Conservation (phyloP, 2,797 vertebrate genomes). For the Protosalanx chinensis region DNA sequence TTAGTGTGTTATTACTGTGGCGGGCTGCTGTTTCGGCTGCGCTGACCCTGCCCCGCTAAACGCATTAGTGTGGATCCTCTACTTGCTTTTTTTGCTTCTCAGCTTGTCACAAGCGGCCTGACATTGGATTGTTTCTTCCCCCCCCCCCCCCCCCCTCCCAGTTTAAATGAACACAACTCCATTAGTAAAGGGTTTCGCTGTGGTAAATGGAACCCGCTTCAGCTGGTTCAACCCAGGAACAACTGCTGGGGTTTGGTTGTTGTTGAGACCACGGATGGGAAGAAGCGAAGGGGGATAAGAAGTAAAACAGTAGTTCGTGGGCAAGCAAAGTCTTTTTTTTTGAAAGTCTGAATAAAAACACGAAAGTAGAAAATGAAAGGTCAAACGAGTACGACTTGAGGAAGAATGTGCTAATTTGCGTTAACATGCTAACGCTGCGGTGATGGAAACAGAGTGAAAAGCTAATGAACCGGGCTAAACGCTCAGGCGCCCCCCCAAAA, state of each 20-base stretch:
- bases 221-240: conserved; percentile 30
- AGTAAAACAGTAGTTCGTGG: conserved; percentile 51
- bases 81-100: conserved; percentile 34
- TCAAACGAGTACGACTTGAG: conserved; percentile 51
- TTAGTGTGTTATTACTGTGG: conserved; percentile 46
- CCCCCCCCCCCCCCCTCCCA: conserved; percentile 28
- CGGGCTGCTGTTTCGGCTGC: conserved; percentile 30
- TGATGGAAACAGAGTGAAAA: conserved; percentile 68
- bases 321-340: conserved; percentile 31
- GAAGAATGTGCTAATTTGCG: conserved; percentile 64
- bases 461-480: conserved; percentile 64
- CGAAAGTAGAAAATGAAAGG: conserved; percentile 13
- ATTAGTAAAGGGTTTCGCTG: conserved; percentile 51
- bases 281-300: conserved; percentile 16
- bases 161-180: conserved; percentile 56
- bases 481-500: conserved; percentile 49
- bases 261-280: conserved; percentile 42
- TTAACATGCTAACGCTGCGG: conserved; percentile 61
- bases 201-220: conserved; percentile 55
- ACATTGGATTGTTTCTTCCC: conserved; percentile 55
- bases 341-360: conserved; percentile 24
- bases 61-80: conserved; percentile 43
- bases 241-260: conserved; percentile 34
- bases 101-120: conserved; percentile 44
- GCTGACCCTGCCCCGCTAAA: conserved; percentile 40